Conservation (phyloP, 2,888 invertebrate genomes). For the Eremobia ochroleuca region DNA sequence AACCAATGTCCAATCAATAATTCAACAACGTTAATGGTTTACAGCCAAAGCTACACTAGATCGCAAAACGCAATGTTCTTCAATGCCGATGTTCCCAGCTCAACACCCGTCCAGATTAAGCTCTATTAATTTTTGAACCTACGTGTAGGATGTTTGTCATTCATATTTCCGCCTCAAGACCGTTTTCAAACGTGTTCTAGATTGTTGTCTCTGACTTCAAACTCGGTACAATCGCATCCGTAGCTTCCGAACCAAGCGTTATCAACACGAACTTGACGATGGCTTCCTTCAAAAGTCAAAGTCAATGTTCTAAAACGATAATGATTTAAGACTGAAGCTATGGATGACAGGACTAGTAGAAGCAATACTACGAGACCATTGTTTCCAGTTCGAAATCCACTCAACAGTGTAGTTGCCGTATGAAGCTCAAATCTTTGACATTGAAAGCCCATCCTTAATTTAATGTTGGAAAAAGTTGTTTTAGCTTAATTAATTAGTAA, state of each 20-base stretch:
- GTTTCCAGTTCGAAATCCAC: neutral
- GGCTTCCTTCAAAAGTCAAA: neutral
- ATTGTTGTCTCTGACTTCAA: neutral
- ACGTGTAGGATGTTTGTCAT: neutral
- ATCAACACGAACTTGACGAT: slow-evolving; percentile 13
- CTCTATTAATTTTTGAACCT: too few relatives aligned
- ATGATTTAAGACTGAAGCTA: slow-evolving; percentile 16
- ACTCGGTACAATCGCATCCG: neutral
- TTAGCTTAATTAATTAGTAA: neutral
- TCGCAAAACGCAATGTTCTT: neutral
- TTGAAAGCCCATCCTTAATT: neutral
- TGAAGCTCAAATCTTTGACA: neutral
- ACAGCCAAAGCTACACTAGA: slow-evolving; percentile 1
- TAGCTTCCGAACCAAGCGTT: slow-evolving; percentile 8
- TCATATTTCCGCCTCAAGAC: too few relatives aligned
- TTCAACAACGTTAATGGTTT: slow-evolving; percentile 1
- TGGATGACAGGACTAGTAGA: neutral
- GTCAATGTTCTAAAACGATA: slow-evolving; percentile 17
- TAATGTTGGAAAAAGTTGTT: neutral
- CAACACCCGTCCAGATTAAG: neutral
- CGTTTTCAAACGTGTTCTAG: neutral
- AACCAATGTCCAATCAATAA: slow-evolving; percentile 16
- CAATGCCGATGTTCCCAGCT: neutral
- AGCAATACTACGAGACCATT: neutral
- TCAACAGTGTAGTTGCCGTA: neutral